Percentiles rank a stretch among this genome's conserved stretches.
phyloP scores from a whole-genome alignment of 1,140 invertebrate genomes.

The Cheumatopsyche charites region DNA sequence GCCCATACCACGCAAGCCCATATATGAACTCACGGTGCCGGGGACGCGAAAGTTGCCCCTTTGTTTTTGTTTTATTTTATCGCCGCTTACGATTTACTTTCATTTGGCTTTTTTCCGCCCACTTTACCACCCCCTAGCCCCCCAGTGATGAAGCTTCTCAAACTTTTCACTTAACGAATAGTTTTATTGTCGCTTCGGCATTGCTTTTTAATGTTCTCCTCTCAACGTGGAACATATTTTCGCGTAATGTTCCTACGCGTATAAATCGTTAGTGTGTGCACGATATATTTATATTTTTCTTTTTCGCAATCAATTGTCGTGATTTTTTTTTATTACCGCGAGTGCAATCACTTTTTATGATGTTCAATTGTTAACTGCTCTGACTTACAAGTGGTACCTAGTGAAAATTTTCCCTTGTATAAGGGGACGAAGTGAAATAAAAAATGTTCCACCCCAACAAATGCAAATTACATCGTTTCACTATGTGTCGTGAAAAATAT shows the following conservation, averaged over 20 bases:
- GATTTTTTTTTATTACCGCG: background rate
- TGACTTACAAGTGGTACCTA: background rate
- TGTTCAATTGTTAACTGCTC: conserved; percentile 9
- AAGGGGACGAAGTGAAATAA: conserved; percentile 8
- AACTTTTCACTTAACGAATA: conserved; percentile 42
- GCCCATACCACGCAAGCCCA: background rate
- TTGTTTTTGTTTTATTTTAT: conserved; percentile 46
- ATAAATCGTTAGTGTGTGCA: background rate
- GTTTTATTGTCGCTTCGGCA: conserved; percentile 9
- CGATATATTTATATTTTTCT: background rate
- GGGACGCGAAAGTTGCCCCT: conserved; percentile 30
- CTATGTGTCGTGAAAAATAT: conserved; percentile 13
- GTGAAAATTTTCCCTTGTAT: conserved; percentile 2
- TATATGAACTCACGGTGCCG: background rate
- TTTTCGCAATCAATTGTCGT: background rate
- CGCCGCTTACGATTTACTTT: conserved; percentile 42
- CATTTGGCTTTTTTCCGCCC: conserved; percentile 32
- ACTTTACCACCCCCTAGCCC: background rate
- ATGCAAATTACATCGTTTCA: conserved; percentile 22
- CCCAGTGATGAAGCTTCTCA: conserved; percentile 34
- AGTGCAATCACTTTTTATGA: conserved; percentile 35
- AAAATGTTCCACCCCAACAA: conserved; percentile 12
- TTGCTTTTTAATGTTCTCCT: conserved; percentile 21
- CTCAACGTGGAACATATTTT: background rate
- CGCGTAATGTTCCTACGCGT: background rate